Conservation (phyloP, 2,113 vertebrate genomes). For the Mormyrus iriodes region DNA sequence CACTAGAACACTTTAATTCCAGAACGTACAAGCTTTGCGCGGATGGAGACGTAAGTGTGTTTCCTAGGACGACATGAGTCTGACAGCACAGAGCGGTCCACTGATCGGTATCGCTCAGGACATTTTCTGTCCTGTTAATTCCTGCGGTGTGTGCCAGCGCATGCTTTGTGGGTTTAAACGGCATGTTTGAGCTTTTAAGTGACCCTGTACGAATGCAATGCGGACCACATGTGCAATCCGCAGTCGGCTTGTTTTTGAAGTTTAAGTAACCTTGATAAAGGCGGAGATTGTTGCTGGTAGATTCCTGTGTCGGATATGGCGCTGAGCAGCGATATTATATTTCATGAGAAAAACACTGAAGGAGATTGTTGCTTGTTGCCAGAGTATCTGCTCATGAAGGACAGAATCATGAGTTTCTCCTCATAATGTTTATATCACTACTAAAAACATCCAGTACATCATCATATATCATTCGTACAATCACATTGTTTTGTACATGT, state of each 20-base stretch:
- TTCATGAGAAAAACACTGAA: neutral
- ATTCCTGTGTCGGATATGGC: neutral
- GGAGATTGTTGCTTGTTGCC: neutral
- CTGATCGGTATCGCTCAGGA: neutral
- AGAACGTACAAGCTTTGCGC: neutral
- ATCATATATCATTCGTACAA: neutral
- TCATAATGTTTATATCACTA: neutral
- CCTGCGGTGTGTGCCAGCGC: neutral
- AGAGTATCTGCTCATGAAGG: neutral
- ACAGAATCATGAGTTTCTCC: neutral
- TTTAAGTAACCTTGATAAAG: neutral
- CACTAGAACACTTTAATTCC: neutral
- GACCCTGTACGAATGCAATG: neutral
- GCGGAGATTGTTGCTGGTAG: neutral
- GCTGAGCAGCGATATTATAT: neutral
- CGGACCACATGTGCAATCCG: neutral
- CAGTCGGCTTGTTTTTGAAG: neutral
- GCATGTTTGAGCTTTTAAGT: neutral
- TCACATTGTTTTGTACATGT: neutral
- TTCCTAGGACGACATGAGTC: neutral
- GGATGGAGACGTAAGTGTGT: neutral
- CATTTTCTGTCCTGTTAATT: neutral
- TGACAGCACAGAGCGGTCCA: neutral
- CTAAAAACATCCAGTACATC: neutral
- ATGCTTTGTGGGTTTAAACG: neutral